phyloP scores from a whole-genome alignment of 2,113 vertebrate species.

The Machaerirhynchus nigripectus region DNA sequence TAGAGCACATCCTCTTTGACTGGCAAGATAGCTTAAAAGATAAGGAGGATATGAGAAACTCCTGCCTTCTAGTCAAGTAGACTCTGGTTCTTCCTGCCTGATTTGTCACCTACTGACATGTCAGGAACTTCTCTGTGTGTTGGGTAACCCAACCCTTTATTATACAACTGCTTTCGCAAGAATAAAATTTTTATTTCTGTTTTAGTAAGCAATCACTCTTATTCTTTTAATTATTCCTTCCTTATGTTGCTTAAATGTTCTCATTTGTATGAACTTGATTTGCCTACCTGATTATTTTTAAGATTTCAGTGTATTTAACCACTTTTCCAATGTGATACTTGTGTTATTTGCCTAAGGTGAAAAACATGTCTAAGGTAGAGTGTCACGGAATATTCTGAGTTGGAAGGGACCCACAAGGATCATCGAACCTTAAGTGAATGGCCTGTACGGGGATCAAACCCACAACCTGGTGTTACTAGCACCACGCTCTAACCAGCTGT shows the following conservation, averaged over 20 bases:
- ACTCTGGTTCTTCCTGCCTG: neutral
- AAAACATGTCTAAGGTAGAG: neutral
- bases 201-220: neutral
- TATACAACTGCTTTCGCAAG: neutral
- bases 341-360: neutral
- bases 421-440: neutral
- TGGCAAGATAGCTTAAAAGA: neutral
- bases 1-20: neutral
- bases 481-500: neutral
- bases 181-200: neutral
- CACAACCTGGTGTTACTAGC: neutral
- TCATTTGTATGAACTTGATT: neutral
- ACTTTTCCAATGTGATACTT: neutral
- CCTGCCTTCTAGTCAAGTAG: neutral
- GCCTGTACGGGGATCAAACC: neutral
- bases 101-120: neutral
- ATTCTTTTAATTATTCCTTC: neutral
- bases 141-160: neutral
- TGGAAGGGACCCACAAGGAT: neutral
- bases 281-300: neutral
- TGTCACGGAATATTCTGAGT: neutral
- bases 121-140: neutral
- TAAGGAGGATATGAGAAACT: neutral
- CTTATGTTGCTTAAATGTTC: neutral
- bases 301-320: neutral